Evolutionary conservation across 2,888 invertebrate genomes (phyloP), one percentile per base, ranked within the genome.

Genomic region (Mystacides longicornis): DNA sequence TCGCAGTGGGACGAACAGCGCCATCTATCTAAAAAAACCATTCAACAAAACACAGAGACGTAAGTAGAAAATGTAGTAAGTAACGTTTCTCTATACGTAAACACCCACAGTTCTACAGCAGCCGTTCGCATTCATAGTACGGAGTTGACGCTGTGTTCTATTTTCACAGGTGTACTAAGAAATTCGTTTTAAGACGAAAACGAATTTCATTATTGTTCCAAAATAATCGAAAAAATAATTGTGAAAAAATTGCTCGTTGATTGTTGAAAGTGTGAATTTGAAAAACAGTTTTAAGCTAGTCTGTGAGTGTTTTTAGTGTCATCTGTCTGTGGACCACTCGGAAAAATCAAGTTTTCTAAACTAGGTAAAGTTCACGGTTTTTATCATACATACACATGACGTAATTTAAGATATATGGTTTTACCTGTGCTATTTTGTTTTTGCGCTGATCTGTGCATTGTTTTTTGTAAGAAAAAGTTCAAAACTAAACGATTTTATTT

Each of bases 151-250:
- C 23, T 49, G 21, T 48, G 54, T 47, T 48, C 54, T 22, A 42
- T 54, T 54, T 54, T 54, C 54, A 47, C 54, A 43, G 49, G 49
- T 43, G 51, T 23, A 20, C n/a, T n/a, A n/a, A n/a, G n/a, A n/a
- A n/a, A n/a, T n/a, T n/a, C n/a, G n/a, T n/a, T n/a, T n/a, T n/a
- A n/a, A n/a, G n/a, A n/a, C n/a, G n/a, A n/a, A n/a, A n/a, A n/a
- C n/a, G n/a, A n/a, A n/a, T n/a, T n/a, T n/a, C n/a, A n/a, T n/a
- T n/a, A n/a, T n/a, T n/a, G 19, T 48, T 9, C 19, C 49, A 14
- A 45, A 45, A 20, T 45, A 20, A 11, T 19, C 3, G 20, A 7
- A 45, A 7, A 27, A 37, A 37, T 7, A 37, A n/a, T 37, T 14
- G 14, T 37, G 27, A 27, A 5, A 27, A 27, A 11, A 27, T 5